A percentile compares a stretch with the other conserved stretches of the same genome.
Conservation (phyloP, 2,888 invertebrate species). For the Lepidocyrtoides sp. region DNA sequence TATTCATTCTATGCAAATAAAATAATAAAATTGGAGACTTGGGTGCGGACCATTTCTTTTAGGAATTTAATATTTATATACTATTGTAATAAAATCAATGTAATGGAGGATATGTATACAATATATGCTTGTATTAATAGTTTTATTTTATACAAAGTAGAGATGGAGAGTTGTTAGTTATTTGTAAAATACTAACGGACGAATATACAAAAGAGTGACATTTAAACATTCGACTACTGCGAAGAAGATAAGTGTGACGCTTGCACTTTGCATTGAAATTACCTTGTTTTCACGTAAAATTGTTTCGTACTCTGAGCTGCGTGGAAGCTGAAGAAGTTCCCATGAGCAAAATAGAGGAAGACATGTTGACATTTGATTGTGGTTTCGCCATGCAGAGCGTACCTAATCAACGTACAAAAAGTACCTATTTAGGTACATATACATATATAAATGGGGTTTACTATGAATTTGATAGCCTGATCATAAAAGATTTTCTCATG, state of each 20-base stretch:
- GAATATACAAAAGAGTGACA: constrained; percentile 1
- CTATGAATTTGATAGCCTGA: background rate
- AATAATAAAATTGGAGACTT: background rate
- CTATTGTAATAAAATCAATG: background rate
- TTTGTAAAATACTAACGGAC: no score
- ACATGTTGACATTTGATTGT: constrained; percentile 57
- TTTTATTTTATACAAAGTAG: no score
- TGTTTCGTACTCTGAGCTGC: constrained; percentile 17
- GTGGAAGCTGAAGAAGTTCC: constrained; percentile 66
- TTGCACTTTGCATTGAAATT: no score
- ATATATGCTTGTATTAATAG: no score
- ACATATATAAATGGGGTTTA: constrained; percentile 29
- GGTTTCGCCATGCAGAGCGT: background rate
- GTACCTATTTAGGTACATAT: no score
- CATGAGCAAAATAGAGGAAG: constrained; percentile 23
- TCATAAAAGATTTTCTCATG: no score
- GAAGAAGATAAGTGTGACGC: background rate
- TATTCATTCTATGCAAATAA: background rate
- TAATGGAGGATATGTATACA: background rate
- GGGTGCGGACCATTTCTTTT: constrained; percentile 13
- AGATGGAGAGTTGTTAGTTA: no score
- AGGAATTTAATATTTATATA: background rate
- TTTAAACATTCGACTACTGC: background rate
- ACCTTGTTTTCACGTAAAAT: constrained; percentile 17
- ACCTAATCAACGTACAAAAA: background rate